Evolutionary conservation across 2,888 invertebrate genomes (phyloP).

Genomic region (Conomelus anceps): DNA sequence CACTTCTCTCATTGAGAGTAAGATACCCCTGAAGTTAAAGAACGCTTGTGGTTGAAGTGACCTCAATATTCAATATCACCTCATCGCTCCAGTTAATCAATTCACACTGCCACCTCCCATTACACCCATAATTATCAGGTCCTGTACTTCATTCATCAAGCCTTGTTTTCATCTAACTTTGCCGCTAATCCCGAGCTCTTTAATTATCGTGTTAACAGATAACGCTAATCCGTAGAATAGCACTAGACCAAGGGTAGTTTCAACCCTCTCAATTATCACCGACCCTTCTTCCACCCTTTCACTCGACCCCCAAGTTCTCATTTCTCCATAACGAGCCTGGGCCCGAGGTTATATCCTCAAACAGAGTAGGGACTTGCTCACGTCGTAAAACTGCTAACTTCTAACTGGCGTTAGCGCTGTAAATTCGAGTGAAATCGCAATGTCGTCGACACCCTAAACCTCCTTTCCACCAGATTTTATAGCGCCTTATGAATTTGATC

Average conservation of each 20-base stretch:
- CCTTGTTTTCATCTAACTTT: not conserved
- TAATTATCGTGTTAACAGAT: not conserved
- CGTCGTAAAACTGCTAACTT: not conserved
- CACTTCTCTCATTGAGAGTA: not conserved
- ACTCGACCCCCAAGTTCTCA: not conserved
- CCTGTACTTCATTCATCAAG: not conserved
- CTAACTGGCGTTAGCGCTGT: not conserved
- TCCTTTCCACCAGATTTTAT: not conserved
- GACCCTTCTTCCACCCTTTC: not conserved
- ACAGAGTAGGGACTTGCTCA: not conserved
- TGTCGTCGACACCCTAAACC: not conserved
- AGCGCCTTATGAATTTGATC: not conserved
- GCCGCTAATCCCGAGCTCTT: not conserved
- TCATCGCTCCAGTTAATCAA: not conserved
- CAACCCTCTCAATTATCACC: not conserved
- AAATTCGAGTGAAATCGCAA: not conserved
- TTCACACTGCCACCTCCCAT: not conserved
- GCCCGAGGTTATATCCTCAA: not conserved
- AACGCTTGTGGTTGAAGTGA: not conserved
- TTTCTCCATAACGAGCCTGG: not conserved
- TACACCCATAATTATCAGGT: not conserved
- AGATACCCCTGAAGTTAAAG: not conserved
- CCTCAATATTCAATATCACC: not conserved
- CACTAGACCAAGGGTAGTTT: not conserved
- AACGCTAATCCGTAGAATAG: not conserved